Evolutionary conservation across 1,140 invertebrate species (phyloP).

Genomic region (Sycophaga agraensis): DNA sequence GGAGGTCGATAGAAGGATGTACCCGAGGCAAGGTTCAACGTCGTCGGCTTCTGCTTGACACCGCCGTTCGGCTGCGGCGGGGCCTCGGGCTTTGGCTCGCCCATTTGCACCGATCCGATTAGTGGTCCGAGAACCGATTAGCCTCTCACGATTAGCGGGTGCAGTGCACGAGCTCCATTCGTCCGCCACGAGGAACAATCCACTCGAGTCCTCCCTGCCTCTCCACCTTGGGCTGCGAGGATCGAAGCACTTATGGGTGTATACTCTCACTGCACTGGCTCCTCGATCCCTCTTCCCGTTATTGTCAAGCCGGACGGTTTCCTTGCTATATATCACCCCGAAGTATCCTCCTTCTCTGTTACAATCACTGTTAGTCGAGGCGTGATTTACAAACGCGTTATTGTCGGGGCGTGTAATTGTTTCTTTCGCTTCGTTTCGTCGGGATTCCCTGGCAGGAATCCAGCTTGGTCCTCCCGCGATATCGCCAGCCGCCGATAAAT

Average conservation of each 20-base stretch:
- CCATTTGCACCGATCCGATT: conserved; percentile 45
- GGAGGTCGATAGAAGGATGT: conserved; percentile 47
- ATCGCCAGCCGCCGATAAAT: background rate
- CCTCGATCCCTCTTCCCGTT: background rate
- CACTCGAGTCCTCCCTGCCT: no score
- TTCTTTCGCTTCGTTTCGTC: conserved; percentile 5
- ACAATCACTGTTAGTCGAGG: background rate
- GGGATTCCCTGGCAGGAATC: conserved; percentile 4
- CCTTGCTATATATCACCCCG: background rate
- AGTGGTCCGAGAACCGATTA: conserved; percentile 13
- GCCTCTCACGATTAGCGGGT: background rate
- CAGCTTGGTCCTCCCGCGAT: background rate
- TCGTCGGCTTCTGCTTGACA: conserved; percentile 56
- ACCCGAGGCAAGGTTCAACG: conserved; percentile 49
- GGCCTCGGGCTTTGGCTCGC: conserved; percentile 49
- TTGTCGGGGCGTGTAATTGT: background rate
- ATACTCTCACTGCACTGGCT: background rate
- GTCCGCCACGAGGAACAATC: background rate
- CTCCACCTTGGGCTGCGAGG: no score
- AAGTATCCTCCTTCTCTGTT: background rate
- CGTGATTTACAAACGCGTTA: conserved; percentile 2
- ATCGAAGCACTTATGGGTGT: background rate
- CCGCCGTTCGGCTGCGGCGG: conserved; percentile 54
- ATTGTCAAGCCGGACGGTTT: conserved; percentile 14
- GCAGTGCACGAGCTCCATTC: background rate